A percentile compares a stretch with the other conserved stretches of the same genome.
These are phyloP conservation scores for Penaeus japonicus DNA, from an alignment of 1,140 invertebrate species.

Conservation along the genomic window DNA sequence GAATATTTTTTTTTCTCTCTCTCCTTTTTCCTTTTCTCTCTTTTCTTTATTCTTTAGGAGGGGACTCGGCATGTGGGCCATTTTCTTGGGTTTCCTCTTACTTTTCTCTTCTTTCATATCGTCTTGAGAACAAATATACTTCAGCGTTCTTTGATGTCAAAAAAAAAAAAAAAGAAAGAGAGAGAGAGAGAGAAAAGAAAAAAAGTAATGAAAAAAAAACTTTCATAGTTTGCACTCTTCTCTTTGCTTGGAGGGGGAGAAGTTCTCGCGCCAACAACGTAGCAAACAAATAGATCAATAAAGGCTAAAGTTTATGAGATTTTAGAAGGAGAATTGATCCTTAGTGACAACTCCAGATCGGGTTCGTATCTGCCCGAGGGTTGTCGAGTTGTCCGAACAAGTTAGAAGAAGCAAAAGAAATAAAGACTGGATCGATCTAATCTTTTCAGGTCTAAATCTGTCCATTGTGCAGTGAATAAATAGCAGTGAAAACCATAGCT, in stretches of 20 bases:
- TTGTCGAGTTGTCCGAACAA: background rate
- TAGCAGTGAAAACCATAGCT: constrained; percentile 44
- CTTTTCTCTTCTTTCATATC: background rate
- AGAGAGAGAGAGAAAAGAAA: too few relatives aligned
- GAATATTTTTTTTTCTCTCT: too few relatives aligned
- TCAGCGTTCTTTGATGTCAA: background rate
- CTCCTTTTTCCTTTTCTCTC: too few relatives aligned
- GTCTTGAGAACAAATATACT: constrained; percentile 23
- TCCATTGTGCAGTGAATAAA: constrained; percentile 44
- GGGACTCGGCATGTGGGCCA: too few relatives aligned
- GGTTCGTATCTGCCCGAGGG: background rate
- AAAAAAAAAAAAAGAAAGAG: too few relatives aligned
- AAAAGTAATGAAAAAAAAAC: background rate
- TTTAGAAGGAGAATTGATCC: background rate
- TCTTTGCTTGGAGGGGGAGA: background rate
- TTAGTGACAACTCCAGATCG: background rate
- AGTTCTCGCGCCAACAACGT: background rate
- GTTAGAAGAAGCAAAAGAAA: constrained; percentile 27
- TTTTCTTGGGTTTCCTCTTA: background rate
- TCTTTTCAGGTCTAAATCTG: constrained; percentile 51
- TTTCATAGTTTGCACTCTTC: constrained; percentile 18
- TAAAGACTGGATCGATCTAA: constrained; percentile 43
- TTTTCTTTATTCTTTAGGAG: too few relatives aligned
- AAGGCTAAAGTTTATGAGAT: background rate
- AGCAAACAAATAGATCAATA: background rate